Conservation (phyloP, 2,797 vertebrate species). For the Sebastolobus alascanus region DNA sequence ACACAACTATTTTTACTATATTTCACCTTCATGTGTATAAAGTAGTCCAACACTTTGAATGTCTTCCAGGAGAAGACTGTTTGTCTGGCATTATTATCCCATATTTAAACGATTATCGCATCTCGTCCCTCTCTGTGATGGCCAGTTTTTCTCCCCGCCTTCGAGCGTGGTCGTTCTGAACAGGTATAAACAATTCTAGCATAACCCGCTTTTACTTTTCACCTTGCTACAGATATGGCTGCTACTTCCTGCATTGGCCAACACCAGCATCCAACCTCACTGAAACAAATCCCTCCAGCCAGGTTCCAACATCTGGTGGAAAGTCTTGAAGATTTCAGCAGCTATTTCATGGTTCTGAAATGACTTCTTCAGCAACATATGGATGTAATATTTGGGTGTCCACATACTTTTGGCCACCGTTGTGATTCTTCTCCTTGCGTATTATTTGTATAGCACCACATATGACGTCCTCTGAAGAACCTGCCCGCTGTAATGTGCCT, state of each 20-base stretch:
- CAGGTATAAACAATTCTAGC: not conserved
- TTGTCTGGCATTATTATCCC: not conserved
- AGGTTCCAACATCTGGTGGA: not conserved
- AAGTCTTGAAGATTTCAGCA: not conserved
- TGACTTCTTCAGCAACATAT: not conserved
- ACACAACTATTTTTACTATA: not conserved
- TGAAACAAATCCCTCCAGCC: constrained; percentile 9
- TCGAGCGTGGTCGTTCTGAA: not conserved
- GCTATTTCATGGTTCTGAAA: not conserved
- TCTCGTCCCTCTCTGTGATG: not conserved
- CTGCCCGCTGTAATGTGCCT: constrained; percentile 38
- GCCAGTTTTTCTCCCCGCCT: not conserved
- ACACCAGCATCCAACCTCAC: not conserved
- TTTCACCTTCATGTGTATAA: not conserved
- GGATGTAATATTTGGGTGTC: not conserved
- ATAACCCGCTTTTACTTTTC: not conserved
- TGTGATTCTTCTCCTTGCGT: not conserved
- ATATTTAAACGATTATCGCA: not conserved
- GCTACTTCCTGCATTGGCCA: not conserved
- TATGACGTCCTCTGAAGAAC: constrained; percentile 35
- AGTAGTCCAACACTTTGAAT: not conserved
- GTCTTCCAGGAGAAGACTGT: not conserved
- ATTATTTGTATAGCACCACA: not conserved
- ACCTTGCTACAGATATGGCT: not conserved
- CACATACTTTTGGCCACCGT: not conserved